These are phyloP conservation scores for Takifugu flavidus DNA, from an alignment of 2,113 vertebrate genomes.

Conservation along the genomic window DNA sequence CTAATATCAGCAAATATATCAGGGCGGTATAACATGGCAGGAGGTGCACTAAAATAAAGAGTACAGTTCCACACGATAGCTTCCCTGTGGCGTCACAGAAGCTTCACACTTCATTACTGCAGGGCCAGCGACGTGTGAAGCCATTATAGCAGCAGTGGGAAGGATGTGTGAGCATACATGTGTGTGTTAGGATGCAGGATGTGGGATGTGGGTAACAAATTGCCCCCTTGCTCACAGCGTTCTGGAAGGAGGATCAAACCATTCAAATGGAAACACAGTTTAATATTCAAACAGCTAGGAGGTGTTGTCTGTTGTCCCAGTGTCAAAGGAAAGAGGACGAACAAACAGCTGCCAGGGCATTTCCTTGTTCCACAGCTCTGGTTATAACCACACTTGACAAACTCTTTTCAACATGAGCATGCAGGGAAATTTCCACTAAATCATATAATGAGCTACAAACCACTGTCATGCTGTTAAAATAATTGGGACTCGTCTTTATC, in stretches of 20 bases:
- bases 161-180: not conserved
- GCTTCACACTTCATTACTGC: constrained; percentile 70
- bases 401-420: constrained; percentile 25
- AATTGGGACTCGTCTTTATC: not conserved
- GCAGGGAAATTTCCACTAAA: constrained; percentile 35
- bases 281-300: constrained; percentile 64
- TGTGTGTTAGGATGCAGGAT: not conserved
- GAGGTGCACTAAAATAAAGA: constrained; percentile 43
- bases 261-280: constrained; percentile 51
- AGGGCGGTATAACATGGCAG: constrained; percentile 27
- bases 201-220: constrained; percentile 30
- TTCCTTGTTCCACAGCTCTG: constrained; percentile 36
- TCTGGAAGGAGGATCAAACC: constrained; percentile 45
- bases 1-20: constrained; percentile 11
- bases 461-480: constrained; percentile 11
- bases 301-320: constrained; percentile 52
- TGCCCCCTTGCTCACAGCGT: constrained; percentile 27
- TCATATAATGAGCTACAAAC: constrained; percentile 38
- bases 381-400: constrained; percentile 45
- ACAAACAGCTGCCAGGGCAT: constrained; percentile 59
- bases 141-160: constrained; percentile 48
- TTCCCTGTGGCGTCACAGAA: constrained; percentile 49
- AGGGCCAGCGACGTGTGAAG: constrained; percentile 55
- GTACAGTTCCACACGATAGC: constrained; percentile 40
- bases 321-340: constrained; percentile 55